Percentiles rank a stretch among this genome's conserved stretches.
phyloP scores from a whole-genome alignment of 2,888 invertebrate genomes.

The Syrphus vitripennis region DNA sequence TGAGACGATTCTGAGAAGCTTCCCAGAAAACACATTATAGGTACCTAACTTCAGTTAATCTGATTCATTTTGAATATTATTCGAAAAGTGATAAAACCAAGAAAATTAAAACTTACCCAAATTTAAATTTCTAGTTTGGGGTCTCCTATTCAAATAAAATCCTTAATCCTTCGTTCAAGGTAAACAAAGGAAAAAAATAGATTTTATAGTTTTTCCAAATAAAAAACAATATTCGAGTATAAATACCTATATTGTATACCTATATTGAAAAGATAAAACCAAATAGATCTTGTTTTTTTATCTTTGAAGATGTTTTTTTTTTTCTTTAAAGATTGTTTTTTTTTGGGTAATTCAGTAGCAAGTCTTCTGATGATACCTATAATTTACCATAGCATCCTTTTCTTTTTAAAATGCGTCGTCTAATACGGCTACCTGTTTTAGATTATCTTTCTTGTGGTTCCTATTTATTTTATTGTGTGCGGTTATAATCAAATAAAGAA shows the following conservation, averaged over 20 bases:
- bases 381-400: background rate
- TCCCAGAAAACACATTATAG: background rate
- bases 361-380: background rate
- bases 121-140: background rate
- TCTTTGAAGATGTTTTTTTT: too few relatives aligned
- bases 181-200: background rate
- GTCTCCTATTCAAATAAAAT: background rate
- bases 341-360: background rate
- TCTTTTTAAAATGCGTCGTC: background rate
- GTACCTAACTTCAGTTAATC: too few relatives aligned
- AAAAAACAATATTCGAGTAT: background rate
- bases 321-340: background rate
- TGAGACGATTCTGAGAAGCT: background rate
- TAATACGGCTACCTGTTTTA: background rate
- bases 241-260: background rate
- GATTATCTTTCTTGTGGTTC: background rate
- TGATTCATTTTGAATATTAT: background rate
- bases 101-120: background rate
- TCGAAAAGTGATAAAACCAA: background rate
- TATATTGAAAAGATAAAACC: background rate
- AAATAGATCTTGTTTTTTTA: background rate
- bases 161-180: background rate
- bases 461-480: background rate
- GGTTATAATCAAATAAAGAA: background rate
- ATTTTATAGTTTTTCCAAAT: background rate